Conservation (phyloP, 2,888 invertebrate genomes). For the Hemicrepidius hirtus region DNA sequence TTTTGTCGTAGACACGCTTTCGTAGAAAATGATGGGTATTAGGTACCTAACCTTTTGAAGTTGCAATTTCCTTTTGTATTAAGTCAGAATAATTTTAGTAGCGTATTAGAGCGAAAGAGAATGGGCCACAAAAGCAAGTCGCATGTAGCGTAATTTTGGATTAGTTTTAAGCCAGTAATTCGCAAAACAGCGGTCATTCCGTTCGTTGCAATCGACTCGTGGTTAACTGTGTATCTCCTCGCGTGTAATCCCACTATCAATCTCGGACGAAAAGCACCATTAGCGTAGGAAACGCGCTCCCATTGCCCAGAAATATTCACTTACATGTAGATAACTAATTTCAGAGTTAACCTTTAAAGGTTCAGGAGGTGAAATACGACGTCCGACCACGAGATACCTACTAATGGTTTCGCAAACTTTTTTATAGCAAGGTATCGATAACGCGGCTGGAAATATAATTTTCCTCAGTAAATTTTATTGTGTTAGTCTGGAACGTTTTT, state of each 20-base stretch:
- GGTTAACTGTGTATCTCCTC: conserved; percentile 60
- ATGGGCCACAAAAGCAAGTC: conserved; percentile 45
- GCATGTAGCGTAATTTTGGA: conserved; percentile 47
- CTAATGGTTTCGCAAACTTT: conserved; percentile 29
- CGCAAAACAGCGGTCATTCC: conserved; percentile 4
- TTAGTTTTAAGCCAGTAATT: conserved; percentile 48
- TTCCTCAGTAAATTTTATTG: conserved; percentile 66
- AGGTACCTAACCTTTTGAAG: no score
- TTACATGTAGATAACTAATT: conserved; percentile 60
- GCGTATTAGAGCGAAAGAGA: conserved; percentile 54
- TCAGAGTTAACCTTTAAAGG: conserved; percentile 47
- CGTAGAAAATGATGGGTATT: no score
- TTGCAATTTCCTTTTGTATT: no score
- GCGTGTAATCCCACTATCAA: conserved; percentile 64
- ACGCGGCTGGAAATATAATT: conserved; percentile 60
- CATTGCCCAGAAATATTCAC: conserved; percentile 58
- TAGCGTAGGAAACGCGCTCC: conserved; percentile 60
- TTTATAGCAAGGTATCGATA: conserved; percentile 35
- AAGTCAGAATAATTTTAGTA: no score
- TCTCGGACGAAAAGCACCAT: conserved; percentile 61
- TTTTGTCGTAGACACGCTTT: background rate
- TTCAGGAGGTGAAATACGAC: conserved; percentile 37
- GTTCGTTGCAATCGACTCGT: conserved; percentile 32
- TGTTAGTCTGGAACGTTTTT: conserved; percentile 56
- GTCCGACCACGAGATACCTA: conserved; percentile 41